Percentiles rank a stretch among this genome's conserved stretches.
These are phyloP conservation scores for Halichoeres trimaculatus DNA, from an alignment of 2,113 vertebrate species.

Conservation along the genomic window DNA sequence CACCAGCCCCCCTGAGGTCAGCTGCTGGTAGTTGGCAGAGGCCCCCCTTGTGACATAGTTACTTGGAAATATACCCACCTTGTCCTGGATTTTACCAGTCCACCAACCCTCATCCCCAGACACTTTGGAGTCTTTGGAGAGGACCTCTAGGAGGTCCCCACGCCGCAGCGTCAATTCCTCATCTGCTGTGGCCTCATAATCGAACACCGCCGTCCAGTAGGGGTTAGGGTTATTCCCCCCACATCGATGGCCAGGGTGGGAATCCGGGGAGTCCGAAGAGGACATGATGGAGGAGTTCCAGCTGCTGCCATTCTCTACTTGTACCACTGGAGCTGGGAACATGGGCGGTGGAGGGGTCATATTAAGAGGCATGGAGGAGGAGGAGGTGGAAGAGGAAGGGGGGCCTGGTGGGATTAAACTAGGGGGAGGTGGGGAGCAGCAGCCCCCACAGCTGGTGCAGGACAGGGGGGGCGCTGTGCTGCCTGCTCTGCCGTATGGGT, in stretches of 20 bases:
- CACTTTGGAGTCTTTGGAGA: constrained; percentile 91
- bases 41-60: constrained; percentile 88
- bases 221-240: constrained; percentile 70
- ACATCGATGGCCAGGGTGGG: constrained; percentile 68
- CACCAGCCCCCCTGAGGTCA: constrained; percentile 73
- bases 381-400: constrained; percentile 61
- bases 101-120: constrained; percentile 95
- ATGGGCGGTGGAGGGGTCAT: constrained; percentile 71
- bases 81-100: constrained; percentile 91
- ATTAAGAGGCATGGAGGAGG: constrained; percentile 64
- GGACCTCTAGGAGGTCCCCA: constrained; percentile 90
- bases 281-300: constrained; percentile 81
- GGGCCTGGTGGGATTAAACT: constrained; percentile 64
- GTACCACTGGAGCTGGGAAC: constrained; percentile 56
- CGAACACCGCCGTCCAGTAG: constrained; percentile 91
- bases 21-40: constrained; percentile 75
- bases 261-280: constrained; percentile 79
- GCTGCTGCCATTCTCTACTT: constrained; percentile 83
- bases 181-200: constrained; percentile 91
- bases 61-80: constrained; percentile 92
- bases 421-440: constrained; percentile 78
- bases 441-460: constrained; percentile 82
- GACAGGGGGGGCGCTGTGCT: constrained; percentile 74
- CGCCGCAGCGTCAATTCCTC: constrained; percentile 90
- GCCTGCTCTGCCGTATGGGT: constrained; percentile 78